A percentile compares a stretch with the other conserved stretches of the same genome.
phyloP scores from a whole-genome alignment of 2,888 invertebrate genomes.

The Gastracanthus pulcherrimus region DNA sequence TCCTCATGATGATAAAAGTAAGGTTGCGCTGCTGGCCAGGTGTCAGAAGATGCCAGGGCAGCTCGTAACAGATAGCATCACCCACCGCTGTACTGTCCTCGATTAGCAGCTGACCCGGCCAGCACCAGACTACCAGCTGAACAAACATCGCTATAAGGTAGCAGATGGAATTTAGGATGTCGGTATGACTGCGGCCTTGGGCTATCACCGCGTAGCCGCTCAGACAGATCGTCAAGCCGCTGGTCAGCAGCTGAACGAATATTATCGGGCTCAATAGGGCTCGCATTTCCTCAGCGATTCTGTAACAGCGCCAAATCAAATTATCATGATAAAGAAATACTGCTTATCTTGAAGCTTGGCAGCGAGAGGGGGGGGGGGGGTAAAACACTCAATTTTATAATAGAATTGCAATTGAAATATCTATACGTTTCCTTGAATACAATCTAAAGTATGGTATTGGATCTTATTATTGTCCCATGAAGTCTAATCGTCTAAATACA shows the following conservation, averaged over 20 bases:
- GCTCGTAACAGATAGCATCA: constrained; percentile 50
- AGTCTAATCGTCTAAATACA: too few species aligned
- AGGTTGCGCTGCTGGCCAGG: constrained; percentile 46
- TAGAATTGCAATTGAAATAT: too few species aligned
- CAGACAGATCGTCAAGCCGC: constrained; percentile 62
- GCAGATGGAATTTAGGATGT: not conserved
- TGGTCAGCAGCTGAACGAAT: constrained; percentile 61
- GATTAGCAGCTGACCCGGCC: constrained; percentile 60
- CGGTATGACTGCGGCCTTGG: not conserved
- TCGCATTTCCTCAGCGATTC: constrained; percentile 58
- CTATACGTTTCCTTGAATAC: too few species aligned
- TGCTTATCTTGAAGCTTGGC: too few species aligned
- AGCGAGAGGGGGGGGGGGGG: too few species aligned
- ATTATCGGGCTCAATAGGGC: constrained; percentile 60
- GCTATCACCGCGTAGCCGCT: constrained; percentile 58
- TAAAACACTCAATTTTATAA: too few species aligned
- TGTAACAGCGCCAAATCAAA: too few species aligned
- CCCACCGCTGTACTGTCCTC: constrained; percentile 58
- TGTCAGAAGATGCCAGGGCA: constrained; percentile 60
- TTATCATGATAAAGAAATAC: too few species aligned
- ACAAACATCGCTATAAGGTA: constrained; percentile 39
- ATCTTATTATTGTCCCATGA: too few species aligned
- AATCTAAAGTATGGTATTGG: too few species aligned
- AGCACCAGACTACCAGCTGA: constrained; percentile 60
- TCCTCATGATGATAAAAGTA: constrained; percentile 55